Base-by-base conservation (phyloP, 2,888 invertebrate genomes). In the Ceriagrion tenellum region DNA sequence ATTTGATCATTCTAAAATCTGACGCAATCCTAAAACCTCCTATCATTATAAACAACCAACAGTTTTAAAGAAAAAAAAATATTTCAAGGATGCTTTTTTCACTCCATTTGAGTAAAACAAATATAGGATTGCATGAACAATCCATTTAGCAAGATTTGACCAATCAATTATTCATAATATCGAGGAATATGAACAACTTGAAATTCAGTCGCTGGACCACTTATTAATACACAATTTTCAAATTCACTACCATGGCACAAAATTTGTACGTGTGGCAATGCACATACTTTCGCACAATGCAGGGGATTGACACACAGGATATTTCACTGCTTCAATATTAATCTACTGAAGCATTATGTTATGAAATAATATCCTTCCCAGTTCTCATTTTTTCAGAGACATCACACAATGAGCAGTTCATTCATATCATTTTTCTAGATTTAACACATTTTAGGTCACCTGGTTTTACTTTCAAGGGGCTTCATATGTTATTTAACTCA, bases 211-310 rank as follows among this genome's bases (percentile, higher is more conserved):
- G 16, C 26, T 81, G 81, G n/a, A n/a, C 81, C 16, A 35, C 12
- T 16, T 16, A 81, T 13, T 6, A 16, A 81, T 35, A 81, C 26
- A 35, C 35, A 23, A 35, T 81, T 81, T 26, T 23, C 35, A 81
- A 35, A 35, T 81, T 81, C 35, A 81, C 81, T 35, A 81, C 81
- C 30, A 81, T 81, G 81, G 81, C 81, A 81, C 81, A 81, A 10
- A 30, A 35, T 35, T 81, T 81, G 81, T 35, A 81, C 16, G 4
- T 35, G 13, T 35, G 81, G 81, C 30, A 35, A 81, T 69, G 81
- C 30, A 35, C 69, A 69, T 69, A n/a, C 81, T 81, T 35, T 35
- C 1, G 35, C 12, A 26, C 13, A 13, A 18, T 35, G n/a, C 26
- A n/a, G 13, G 35, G 16, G 18, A 81, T 12, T 12, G 35, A 16